A percentile compares a stretch with the other conserved stretches of the same genome.
phyloP scores from a whole-genome alignment of 1,140 invertebrate species.

The Pseudoatta argentina region DNA sequence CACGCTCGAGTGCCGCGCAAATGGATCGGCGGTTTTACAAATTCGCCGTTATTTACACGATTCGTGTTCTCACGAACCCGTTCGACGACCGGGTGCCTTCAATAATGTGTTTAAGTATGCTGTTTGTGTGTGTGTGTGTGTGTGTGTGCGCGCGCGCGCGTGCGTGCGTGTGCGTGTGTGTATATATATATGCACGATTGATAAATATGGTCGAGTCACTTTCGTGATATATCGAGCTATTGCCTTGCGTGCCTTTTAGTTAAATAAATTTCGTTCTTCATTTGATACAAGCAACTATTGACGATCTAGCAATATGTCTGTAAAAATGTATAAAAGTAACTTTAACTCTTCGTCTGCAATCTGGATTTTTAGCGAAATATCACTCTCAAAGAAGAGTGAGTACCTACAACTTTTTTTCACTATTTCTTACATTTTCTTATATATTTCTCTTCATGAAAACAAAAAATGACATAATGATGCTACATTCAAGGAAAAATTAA shows the following conservation, averaged over 20 bases:
- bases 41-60: constrained; percentile 57
- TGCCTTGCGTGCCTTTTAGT: neutral
- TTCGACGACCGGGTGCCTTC: constrained; percentile 24
- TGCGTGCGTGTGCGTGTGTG: too few species aligned
- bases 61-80: constrained; percentile 28
- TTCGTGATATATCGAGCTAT: neutral
- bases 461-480: too few species aligned
- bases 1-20: constrained; percentile 60
- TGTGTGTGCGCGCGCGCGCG: too few species aligned
- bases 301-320: neutral
- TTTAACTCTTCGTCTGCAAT: too few species aligned
- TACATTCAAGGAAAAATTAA: too few species aligned
- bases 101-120: neutral
- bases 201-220: constrained; percentile 13
- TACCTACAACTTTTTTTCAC: too few species aligned
- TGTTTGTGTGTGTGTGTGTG: neutral
- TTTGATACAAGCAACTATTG: neutral
- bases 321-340: neutral
- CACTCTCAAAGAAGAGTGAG: too few species aligned
- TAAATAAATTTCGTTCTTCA: neutral
- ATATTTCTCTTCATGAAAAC: too few species aligned
- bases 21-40: constrained; percentile 62
- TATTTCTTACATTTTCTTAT: too few species aligned
- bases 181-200: neutral
- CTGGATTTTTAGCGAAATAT: too few species aligned